A percentile compares a stretch with the other conserved stretches of the same genome.
phyloP scores from a whole-genome alignment of 2,113 vertebrate genomes.

The Calcarius ornatus region DNA sequence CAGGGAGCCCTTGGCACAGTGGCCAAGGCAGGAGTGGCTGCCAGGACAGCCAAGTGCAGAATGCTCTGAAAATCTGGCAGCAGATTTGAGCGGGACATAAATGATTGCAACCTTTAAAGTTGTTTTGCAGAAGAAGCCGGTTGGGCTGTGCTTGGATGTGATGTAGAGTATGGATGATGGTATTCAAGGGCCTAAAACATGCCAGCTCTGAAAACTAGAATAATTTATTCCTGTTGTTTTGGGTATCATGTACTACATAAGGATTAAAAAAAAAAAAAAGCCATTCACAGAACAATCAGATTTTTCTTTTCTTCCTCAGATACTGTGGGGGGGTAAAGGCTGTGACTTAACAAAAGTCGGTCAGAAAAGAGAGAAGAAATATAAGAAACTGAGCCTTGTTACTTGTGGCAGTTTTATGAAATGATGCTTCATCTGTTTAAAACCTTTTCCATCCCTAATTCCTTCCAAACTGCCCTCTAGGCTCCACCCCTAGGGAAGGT shows the following conservation, averaged over 20 bases:
- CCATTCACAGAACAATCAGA: neutral
- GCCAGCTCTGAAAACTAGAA: neutral
- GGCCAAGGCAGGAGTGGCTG: neutral
- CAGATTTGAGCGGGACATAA: neutral
- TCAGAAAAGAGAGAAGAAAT: neutral
- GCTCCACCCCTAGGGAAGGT: neutral
- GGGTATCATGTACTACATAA: neutral
- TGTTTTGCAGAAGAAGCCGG: neutral
- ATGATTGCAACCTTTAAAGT: neutral
- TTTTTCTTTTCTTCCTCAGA: neutral
- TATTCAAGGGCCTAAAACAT: neutral
- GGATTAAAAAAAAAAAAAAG: neutral
- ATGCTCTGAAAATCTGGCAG: neutral
- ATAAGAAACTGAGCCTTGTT: neutral
- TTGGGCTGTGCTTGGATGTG: neutral
- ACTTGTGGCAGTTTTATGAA: neutral
- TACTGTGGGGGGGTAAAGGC: neutral
- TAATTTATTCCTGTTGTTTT: slow-evolving; percentile 29
- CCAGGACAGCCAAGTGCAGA: neutral
- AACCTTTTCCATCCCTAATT: neutral
- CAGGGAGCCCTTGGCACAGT: neutral
- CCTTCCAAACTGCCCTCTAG: neutral
- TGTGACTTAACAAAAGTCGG: neutral
- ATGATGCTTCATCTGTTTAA: neutral
- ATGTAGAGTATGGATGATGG: neutral